A percentile compares a stretch with the other conserved stretches of the same genome.
Conservation (phyloP, 1,140 invertebrate species). For the Mizuhopecten yessoensis region DNA sequence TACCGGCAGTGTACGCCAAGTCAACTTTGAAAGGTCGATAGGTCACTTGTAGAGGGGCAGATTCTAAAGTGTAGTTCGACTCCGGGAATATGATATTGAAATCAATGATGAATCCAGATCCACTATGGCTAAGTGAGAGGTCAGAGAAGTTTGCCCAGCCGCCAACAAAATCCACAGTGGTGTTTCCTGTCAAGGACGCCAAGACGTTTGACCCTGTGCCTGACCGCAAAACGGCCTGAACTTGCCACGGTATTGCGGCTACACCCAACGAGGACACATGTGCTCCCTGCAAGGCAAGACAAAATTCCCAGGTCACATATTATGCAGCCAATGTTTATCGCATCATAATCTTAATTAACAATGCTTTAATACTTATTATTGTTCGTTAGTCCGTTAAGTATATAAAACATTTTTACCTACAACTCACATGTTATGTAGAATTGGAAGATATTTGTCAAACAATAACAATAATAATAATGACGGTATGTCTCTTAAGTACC, state of each 20-base stretch:
- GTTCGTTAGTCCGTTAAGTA: too few relatives aligned
- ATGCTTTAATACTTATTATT: too few relatives aligned
- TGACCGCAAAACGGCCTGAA: conserved; percentile 51
- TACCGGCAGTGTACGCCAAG: conserved; percentile 50
- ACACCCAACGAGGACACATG: conserved; percentile 65
- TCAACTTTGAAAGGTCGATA: conserved; percentile 54
- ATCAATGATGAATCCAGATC: conserved; percentile 64
- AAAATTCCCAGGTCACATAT: too few relatives aligned
- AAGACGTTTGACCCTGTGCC: conserved; percentile 51
- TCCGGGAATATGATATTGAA: conserved; percentile 70
- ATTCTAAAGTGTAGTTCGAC: conserved; percentile 61
- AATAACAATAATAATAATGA: too few relatives aligned
- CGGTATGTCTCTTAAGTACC: too few relatives aligned
- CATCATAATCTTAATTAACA: too few relatives aligned
- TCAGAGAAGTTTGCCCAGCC: conserved; percentile 66
- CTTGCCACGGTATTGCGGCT: conserved; percentile 55
- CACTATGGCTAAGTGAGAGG: conserved; percentile 58
- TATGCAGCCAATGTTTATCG: too few relatives aligned
- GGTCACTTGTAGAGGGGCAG: conserved; percentile 47
- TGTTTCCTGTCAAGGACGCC: conserved; percentile 58
- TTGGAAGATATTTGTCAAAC: too few relatives aligned
- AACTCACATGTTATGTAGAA: too few relatives aligned
- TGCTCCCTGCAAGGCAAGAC: conserved; percentile 62
- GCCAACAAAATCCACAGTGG: conserved; percentile 53
- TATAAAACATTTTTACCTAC: too few relatives aligned